phyloP scores from a whole-genome alignment of 2,888 invertebrate species.

The Plebejus argus region DNA sequence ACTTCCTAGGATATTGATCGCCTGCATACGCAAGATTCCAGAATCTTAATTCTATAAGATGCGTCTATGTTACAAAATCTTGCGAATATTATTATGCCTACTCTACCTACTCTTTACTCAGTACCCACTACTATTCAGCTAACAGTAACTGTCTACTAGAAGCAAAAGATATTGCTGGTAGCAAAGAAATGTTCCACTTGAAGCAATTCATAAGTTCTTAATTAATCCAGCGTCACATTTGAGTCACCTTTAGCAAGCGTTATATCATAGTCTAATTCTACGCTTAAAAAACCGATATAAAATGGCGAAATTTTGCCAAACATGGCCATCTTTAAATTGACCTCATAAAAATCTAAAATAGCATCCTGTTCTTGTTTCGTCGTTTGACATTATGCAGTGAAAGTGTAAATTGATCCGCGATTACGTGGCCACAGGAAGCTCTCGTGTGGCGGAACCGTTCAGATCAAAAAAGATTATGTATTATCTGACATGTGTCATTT shows the following conservation, averaged over 20 bases:
- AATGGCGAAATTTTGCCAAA: neutral
- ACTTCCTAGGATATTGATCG: conserved; percentile 8
- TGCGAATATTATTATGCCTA: neutral
- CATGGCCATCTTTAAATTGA: neutral
- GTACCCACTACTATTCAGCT: neutral
- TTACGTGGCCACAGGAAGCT: conserved; percentile 5
- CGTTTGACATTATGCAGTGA: conserved; percentile 1
- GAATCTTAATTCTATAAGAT: neutral
- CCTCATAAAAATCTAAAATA: neutral
- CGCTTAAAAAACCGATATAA: neutral
- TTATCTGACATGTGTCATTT: neutral
- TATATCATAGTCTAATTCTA: too few relatives aligned
- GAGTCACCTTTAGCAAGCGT: too few relatives aligned
- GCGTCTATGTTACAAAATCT: neutral
- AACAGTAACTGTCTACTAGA: too few relatives aligned
- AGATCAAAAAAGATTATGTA: conserved; percentile 11
- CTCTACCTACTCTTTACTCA: neutral
- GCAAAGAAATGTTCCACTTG: too few relatives aligned
- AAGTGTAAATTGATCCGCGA: conserved; percentile 16
- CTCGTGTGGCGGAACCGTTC: neutral
- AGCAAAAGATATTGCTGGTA: too few relatives aligned
- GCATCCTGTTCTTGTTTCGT: neutral
- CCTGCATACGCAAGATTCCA: too few relatives aligned
- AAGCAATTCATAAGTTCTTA: too few relatives aligned
- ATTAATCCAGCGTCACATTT: too few relatives aligned